phyloP scores from a whole-genome alignment of 2,888 invertebrate species.

The Coleophora deauratella region DNA sequence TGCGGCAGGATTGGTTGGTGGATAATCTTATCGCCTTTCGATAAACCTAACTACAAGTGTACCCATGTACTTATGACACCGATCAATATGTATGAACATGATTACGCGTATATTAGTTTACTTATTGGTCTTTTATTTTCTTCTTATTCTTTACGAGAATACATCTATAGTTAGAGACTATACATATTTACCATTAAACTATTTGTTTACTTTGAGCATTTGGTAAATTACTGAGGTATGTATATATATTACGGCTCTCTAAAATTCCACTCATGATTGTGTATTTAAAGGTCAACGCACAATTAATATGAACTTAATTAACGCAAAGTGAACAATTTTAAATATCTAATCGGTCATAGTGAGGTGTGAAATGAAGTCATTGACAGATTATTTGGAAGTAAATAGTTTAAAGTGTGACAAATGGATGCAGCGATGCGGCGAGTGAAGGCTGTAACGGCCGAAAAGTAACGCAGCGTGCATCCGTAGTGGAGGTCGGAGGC shows the following conservation, averaged over 20 bases:
- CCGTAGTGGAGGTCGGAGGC: constrained; percentile 28
- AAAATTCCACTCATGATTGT: too few species aligned
- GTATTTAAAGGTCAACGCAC: too few species aligned
- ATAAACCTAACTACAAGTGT: constrained; percentile 47
- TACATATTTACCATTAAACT: too few species aligned
- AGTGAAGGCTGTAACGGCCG: constrained; percentile 36
- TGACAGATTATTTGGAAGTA: constrained; percentile 34
- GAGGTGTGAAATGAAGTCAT: constrained; percentile 44
- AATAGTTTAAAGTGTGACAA: constrained; percentile 45
- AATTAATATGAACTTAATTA: constrained; percentile 3
- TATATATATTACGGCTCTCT: too few species aligned
- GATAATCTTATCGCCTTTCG: constrained; percentile 59
- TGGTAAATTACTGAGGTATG: too few species aligned
- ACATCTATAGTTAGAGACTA: too few species aligned
- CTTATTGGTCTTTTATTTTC: too few species aligned
- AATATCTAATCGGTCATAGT: constrained; percentile 33
- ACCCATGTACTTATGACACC: constrained; percentile 26
- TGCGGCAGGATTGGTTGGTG: constrained; percentile 37
- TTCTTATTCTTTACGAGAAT: too few species aligned
- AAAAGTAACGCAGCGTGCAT: constrained; percentile 53
- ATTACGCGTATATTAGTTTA: too few species aligned
- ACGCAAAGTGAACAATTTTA: constrained; percentile 8
- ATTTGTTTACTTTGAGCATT: too few species aligned
- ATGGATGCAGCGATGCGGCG: constrained; percentile 50
- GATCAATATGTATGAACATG: constrained; percentile 39